Base-by-base conservation (phyloP, 2,888 invertebrate genomes). In the Polymixis lichenea region DNA sequence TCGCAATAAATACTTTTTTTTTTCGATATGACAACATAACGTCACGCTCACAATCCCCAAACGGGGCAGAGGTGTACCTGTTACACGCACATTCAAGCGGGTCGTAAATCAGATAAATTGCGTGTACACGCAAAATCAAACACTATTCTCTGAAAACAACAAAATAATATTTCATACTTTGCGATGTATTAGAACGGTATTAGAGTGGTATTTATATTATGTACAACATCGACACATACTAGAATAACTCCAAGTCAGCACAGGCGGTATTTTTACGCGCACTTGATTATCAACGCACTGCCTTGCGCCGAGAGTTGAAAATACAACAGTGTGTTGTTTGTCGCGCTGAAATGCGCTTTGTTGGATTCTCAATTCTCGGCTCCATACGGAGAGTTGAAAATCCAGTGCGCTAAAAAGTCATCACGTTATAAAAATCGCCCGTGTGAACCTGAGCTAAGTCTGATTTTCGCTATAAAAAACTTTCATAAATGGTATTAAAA, bases 141-240 rank as follows among this genome's bases (percentile, higher is more conserved):
- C 32, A 22, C 43, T 1, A n/a, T 55, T 43, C 25, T 56, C n/a
- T 2, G n/a, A 22, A 56, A 15, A 51, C 0, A 68, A n/a, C 2
- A 53, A 56, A 38, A 56, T n/a, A 58, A 60, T 53, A 28, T 53
- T 55, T 25, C 17, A 56, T 58, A 80, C 53, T 62, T 72, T 32
- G 28, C 60, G 43, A 76, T 25, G 38, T 56, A 25, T 72, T 73
- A 77, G 43, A 65, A 58, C 13, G 60, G 65, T 72, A 58, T 38
- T 55, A 77, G 68, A 67, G 56, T 66, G 28, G 60, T 64, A 25
- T 71, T 55, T 55, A 73, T 58, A 51, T 62, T 83, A 77, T 82
- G 56, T 83, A 85, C 73, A 85, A 80, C 25, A 66, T 46, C n/a
- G n/a, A 71, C 9, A 32, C 32, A 80, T 67, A n/a, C 11, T 32